A percentile compares a stretch with the other conserved stretches of the same genome.
Conservation (phyloP, 2,113 vertebrate species). For the Gnathonemus echidnorhynchus region DNA sequence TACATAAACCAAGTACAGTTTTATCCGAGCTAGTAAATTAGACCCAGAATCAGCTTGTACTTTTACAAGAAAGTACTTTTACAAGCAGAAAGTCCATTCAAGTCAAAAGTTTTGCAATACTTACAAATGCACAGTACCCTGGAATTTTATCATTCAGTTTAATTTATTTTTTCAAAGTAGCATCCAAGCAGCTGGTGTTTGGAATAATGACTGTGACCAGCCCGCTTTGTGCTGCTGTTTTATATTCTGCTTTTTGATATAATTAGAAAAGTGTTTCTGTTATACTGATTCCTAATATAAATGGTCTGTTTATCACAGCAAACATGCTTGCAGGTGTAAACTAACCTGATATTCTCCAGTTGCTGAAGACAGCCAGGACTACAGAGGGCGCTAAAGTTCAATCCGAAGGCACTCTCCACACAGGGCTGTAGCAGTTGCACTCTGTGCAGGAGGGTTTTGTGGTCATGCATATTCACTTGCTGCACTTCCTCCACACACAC, state of each 20-base stretch:
- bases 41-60: not conserved
- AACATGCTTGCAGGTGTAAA: not conserved
- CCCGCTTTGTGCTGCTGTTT: not conserved
- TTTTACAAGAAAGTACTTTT: not conserved
- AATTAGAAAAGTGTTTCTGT: not conserved
- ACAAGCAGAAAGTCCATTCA: not conserved
- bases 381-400: slow-evolving; percentile 49
- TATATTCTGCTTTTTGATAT: not conserved
- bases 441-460: slow-evolving; percentile 39
- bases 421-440: slow-evolving; percentile 56
- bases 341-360: slow-evolving; percentile 50
- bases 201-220: not conserved
- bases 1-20: not conserved
- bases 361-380: slow-evolving; percentile 36
- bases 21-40: not conserved
- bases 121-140: not conserved
- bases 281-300: not conserved
- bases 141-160: not conserved
- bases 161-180: not conserved
- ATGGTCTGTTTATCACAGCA: not conserved
- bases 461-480: slow-evolving; percentile 36
- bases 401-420: slow-evolving; percentile 46
- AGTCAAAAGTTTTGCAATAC: not conserved
- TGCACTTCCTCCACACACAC: slow-evolving; percentile 52
- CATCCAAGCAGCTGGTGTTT: not conserved